These are phyloP conservation scores for Gila orcuttii DNA, from an alignment of 2,113 vertebrate species.

Conservation along the genomic window DNA sequence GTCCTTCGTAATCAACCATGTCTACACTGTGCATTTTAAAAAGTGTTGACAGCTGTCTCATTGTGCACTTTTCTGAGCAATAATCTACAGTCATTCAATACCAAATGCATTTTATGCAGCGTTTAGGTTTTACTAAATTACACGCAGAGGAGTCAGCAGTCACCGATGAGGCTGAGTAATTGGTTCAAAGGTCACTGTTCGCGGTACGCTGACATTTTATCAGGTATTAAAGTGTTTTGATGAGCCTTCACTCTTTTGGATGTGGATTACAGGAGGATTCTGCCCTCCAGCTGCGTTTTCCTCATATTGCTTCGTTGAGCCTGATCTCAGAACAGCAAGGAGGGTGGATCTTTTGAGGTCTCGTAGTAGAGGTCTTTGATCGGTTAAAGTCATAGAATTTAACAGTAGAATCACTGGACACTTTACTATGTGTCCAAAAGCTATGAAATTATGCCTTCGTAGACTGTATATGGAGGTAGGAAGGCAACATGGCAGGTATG, in stretches of 20 bases:
- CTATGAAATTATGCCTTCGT: background rate
- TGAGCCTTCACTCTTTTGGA: constrained; percentile 33
- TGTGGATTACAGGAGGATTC: constrained; percentile 63
- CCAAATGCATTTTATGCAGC: background rate
- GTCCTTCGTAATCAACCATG: constrained; percentile 21
- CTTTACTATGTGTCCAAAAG: background rate
- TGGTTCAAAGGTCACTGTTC: constrained; percentile 10
- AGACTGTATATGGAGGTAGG: background rate
- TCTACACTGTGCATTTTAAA: background rate
- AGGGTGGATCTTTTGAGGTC: background rate
- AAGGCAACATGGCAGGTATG: background rate
- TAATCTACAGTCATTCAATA: background rate
- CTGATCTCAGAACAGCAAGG: background rate
- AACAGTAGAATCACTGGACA: background rate
- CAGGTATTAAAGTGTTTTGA: constrained; percentile 49
- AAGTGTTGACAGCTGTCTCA: constrained; percentile 28
- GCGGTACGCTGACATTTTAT: constrained; percentile 32
- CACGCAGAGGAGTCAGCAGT: background rate
- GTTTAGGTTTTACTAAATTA: background rate
- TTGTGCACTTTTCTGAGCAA: background rate
- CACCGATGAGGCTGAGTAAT: constrained; percentile 9
- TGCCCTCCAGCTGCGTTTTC: constrained; percentile 30
- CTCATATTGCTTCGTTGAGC: constrained; percentile 7
- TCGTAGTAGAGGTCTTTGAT: constrained; percentile 15
- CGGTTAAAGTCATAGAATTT: background rate